These are phyloP conservation scores for Apamea crenata DNA, from an alignment of 2,888 invertebrate genomes.

Conservation along the genomic window DNA sequence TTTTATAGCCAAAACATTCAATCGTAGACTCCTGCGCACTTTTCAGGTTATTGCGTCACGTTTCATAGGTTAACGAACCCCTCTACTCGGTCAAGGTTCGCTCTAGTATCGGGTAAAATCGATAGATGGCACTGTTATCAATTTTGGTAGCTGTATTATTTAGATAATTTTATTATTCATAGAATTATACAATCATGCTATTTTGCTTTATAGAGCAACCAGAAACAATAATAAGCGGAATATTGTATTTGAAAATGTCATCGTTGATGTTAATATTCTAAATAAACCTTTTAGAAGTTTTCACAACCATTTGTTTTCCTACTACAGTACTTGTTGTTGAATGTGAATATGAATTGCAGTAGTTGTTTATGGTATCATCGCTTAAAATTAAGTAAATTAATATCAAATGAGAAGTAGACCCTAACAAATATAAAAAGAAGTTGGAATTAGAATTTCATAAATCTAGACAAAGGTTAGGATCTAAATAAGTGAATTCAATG, in stretches of 20 bases:
- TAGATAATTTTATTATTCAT: neutral
- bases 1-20: slow-evolving; percentile 51
- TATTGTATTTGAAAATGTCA: neutral
- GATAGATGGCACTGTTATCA: slow-evolving; percentile 61
- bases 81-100: slow-evolving; percentile 69
- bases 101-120: slow-evolving; percentile 38
- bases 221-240: neutral
- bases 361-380: neutral
- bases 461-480: neutral
- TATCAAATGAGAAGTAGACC: too few relatives aligned
- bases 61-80: slow-evolving; percentile 57
- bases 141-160: neutral
- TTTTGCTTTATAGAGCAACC: neutral
- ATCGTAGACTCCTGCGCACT: slow-evolving; percentile 59
- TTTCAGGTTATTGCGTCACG: slow-evolving; percentile 63
- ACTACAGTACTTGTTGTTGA: too few relatives aligned
- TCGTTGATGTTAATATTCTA: neutral
- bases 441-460: neutral
- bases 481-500: neutral
- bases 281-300: slow-evolving; percentile 11
- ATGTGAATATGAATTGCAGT: neutral
- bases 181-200: neutral
- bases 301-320: slow-evolving; percentile 1
- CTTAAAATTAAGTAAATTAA: neutral
- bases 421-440: neutral